These are phyloP conservation scores for Formica selysi DNA, from an alignment of 1,140 invertebrate species.

Conservation along the genomic window DNA sequence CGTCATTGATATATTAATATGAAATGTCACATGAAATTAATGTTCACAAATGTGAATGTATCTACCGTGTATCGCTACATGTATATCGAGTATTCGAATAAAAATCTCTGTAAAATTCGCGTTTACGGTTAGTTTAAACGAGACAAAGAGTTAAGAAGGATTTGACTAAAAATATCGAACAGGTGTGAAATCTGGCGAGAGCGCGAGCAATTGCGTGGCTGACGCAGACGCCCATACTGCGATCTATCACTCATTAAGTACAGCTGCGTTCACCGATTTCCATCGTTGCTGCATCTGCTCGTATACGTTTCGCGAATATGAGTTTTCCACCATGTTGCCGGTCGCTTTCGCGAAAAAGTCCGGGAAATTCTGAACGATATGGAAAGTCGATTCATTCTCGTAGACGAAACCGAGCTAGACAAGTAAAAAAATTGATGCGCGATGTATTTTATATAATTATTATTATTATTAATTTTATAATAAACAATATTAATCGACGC, in stretches of 20 bases:
- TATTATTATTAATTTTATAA: too few relatives aligned
- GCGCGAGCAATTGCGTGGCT: slow-evolving; percentile 60
- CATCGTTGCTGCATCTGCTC: slow-evolving; percentile 69
- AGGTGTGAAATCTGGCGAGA: slow-evolving; percentile 65
- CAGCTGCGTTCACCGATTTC: slow-evolving; percentile 71
- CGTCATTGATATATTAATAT: not conserved
- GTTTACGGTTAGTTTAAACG: slow-evolving; percentile 19
- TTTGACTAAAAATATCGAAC: slow-evolving; percentile 50
- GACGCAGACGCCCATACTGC: slow-evolving; percentile 47
- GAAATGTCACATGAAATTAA: not conserved
- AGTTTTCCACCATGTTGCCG: slow-evolving; percentile 32
- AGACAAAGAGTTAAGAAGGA: slow-evolving; percentile 44
- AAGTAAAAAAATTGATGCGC: not conserved
- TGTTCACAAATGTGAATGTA: not conserved
- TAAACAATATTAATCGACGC: not conserved
- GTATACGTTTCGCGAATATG: slow-evolving; percentile 58
- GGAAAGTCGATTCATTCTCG: not conserved
- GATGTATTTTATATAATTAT: too few relatives aligned
- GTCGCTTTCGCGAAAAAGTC: slow-evolving; percentile 2
- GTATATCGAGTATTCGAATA: not conserved
- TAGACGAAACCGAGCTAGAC: not conserved
- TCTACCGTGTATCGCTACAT: not conserved
- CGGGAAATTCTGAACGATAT: not conserved
- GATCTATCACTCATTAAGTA: slow-evolving; percentile 72
- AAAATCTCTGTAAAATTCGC: not conserved